These are phyloP conservation scores for Ctenopoma multispine DNA, from an alignment of 2,797 vertebrate genomes.

Conservation along the genomic window DNA sequence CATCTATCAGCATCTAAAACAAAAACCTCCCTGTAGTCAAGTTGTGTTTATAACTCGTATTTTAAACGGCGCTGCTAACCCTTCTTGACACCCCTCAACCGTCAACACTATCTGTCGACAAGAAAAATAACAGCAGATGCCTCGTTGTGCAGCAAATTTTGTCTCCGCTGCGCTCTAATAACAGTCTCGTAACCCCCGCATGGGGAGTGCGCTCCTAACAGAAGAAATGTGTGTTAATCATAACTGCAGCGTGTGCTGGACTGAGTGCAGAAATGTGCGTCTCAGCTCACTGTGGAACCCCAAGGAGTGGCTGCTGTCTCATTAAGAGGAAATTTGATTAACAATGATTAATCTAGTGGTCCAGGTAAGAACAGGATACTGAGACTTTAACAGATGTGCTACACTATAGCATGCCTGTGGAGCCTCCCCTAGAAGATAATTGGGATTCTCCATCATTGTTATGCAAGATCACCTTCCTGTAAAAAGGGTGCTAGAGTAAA, in stretches of 20 bases:
- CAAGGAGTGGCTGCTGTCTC: conserved; percentile 60
- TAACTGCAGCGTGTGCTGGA: conserved; percentile 30
- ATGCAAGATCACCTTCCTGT: conserved; percentile 51
- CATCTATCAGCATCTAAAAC: conserved; percentile 49
- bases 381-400: conserved; percentile 74
- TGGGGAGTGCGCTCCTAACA: conserved; percentile 33
- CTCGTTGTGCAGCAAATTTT: conserved; percentile 46
- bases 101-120: conserved; percentile 41
- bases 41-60: conserved; percentile 40
- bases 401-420: conserved; percentile 34
- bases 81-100: conserved; percentile 34
- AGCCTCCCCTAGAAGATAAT: conserved; percentile 66
- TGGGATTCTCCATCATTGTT: conserved; percentile 70
- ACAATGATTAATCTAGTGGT: conserved; percentile 71
- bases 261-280: conserved; percentile 31
- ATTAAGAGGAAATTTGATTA: conserved; percentile 73
- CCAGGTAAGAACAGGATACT: conserved; percentile 49
- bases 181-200: conserved; percentile 35
- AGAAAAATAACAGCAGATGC: conserved; percentile 50
- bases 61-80: conserved; percentile 36
- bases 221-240: conserved; percentile 64
- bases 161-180: conserved; percentile 58
- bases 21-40: conserved; percentile 33
- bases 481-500: conserved; percentile 31
- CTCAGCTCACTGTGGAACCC: conserved; percentile 52